Conservation (phyloP, 2,888 invertebrate genomes). For the Azorinus chamasolen region DNA sequence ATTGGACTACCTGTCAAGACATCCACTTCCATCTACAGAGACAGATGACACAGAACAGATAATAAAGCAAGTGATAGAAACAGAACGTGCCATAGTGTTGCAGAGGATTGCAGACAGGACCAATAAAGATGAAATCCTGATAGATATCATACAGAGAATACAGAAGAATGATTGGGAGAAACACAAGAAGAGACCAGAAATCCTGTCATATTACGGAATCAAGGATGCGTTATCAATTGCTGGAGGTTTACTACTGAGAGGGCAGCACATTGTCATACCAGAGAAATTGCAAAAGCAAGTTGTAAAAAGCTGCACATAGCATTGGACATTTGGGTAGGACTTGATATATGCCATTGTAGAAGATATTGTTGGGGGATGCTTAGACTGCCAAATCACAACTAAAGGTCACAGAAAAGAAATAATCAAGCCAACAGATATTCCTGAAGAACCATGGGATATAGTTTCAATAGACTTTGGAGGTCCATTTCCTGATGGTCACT, state of each 20-base stretch:
- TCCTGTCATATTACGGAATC: constrained; percentile 3
- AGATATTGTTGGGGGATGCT: constrained; percentile 21
- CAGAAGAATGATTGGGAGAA: constrained; percentile 16
- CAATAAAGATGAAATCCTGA: constrained; percentile 1
- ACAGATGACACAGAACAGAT: constrained; percentile 14
- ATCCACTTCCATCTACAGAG: constrained; percentile 8
- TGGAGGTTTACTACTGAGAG: constrained; percentile 22
- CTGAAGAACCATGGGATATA: constrained; percentile 23
- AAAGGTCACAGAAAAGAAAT: constrained; percentile 22
- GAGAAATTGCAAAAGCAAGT: constrained; percentile 20
- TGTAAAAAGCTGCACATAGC: constrained; percentile 35
- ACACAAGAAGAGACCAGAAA: neutral
- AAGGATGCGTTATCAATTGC: constrained; percentile 18
- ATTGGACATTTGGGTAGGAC: constrained; percentile 6
- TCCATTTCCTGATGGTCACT: too few relatives aligned
- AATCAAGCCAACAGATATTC: constrained; percentile 32
- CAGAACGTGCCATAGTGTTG: constrained; percentile 1
- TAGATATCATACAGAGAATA: neutral
- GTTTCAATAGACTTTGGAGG: too few relatives aligned
- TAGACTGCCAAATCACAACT: constrained; percentile 32
- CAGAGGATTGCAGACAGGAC: neutral
- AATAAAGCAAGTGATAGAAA: constrained; percentile 1
- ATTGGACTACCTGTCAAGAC: constrained; percentile 43
- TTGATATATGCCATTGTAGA: neutral
- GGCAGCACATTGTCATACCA: constrained; percentile 21